A percentile compares a stretch with the other conserved stretches of the same genome.
Evolutionary conservation across 2,113 vertebrate species (phyloP).

Genomic region (Monarcha castaneiventris): DNA sequence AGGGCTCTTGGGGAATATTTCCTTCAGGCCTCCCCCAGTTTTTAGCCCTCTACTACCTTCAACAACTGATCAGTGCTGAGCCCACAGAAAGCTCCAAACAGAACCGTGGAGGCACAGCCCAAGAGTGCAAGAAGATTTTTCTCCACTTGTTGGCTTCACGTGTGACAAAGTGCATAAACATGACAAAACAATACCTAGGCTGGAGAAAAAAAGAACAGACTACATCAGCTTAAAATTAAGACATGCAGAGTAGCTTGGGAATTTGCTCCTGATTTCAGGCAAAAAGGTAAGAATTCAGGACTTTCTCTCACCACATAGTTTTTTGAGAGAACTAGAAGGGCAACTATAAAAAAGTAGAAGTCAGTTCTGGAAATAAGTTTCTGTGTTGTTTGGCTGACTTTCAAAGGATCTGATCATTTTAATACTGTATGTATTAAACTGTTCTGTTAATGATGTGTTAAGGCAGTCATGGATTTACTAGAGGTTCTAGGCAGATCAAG

Average conservation of each 20-base stretch:
- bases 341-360: not conserved
- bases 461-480: slow-evolving; percentile 19
- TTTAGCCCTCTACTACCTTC: not conserved
- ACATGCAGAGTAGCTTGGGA: not conserved
- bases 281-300: not conserved
- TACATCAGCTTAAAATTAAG: not conserved
- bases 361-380: not conserved
- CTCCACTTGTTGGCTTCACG: not conserved
- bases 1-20: not conserved
- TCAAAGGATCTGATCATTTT: slow-evolving; percentile 22
- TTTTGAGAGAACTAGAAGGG: not conserved
- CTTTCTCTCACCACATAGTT: not conserved
- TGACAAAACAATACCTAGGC: not conserved
- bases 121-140: not conserved
- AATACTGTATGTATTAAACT: slow-evolving; percentile 29
- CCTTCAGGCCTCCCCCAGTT: not conserved
- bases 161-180: not conserved
- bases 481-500: slow-evolving; percentile 2
- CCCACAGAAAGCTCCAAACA: not conserved
- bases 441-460: slow-evolving; percentile 37
- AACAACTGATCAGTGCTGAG: not conserved
- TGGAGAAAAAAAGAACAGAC: not conserved
- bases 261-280: not conserved
- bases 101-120: not conserved
- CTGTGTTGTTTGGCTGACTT: slow-evolving; percentile 4